phyloP scores from a whole-genome alignment of 2,113 vertebrate species.

The Turnix velox region DNA sequence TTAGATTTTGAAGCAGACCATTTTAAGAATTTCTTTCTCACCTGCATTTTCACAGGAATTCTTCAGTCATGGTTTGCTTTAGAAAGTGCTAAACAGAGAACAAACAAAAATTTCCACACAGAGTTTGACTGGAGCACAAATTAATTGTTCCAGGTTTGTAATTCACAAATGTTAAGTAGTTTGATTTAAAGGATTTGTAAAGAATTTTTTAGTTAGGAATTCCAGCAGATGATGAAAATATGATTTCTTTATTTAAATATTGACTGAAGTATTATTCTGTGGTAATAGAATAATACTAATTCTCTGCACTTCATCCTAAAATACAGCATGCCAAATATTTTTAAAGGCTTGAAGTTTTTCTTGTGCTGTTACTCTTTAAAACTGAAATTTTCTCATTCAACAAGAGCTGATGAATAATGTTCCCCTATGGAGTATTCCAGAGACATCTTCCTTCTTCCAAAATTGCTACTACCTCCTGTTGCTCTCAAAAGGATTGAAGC shows the following conservation, averaged over 20 bases:
- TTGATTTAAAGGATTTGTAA: background rate
- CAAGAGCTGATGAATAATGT: slow-evolving; percentile 21
- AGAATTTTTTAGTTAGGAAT: background rate
- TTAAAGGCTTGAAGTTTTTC: background rate
- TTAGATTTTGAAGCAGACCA: background rate
- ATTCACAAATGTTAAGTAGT: background rate
- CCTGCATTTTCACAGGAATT: background rate
- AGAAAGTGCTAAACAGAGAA: background rate
- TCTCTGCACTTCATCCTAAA: background rate
- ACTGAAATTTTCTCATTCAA: background rate
- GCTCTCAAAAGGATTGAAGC: slow-evolving; percentile 27
- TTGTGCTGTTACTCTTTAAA: background rate
- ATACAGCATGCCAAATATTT: background rate
- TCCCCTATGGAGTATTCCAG: slow-evolving; percentile 13
- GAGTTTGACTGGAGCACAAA: background rate
- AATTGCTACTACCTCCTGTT: slow-evolving; percentile 45
- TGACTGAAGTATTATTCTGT: background rate
- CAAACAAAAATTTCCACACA: background rate
- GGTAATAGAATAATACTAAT: background rate
- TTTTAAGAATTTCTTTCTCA: background rate
- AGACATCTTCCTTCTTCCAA: background rate
- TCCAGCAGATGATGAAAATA: background rate
- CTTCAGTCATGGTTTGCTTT: background rate
- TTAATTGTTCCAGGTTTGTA: background rate
- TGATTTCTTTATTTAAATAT: background rate